Evolutionary conservation across 1,140 invertebrate genomes (phyloP).

Genomic region (Dermatophagoides farinae): DNA sequence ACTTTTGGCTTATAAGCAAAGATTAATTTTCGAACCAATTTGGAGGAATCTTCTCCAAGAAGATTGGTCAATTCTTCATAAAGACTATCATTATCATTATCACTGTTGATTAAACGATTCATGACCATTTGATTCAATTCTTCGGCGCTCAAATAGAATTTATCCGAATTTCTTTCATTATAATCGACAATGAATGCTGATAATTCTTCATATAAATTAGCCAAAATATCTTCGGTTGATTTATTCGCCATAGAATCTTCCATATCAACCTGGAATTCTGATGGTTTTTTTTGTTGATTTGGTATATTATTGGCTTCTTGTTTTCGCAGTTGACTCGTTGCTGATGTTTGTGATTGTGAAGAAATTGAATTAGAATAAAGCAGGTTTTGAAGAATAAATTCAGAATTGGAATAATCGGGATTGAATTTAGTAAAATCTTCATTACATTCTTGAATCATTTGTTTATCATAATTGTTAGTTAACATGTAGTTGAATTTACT

Average conservation of each 20-base stretch:
- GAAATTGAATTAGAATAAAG: neutral
- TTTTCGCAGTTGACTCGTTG: neutral
- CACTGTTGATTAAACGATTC: neutral
- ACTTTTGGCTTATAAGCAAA: neutral
- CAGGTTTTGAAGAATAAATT: neutral
- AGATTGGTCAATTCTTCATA: constrained; percentile 19
- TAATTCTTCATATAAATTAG: neutral
- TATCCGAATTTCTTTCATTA: neutral
- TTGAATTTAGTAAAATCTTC: neutral
- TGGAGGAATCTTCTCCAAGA: neutral
- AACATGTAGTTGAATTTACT: neutral
- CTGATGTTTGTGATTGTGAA: neutral
- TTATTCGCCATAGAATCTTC: neutral
- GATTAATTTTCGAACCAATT: constrained; percentile 7
- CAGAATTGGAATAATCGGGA: neutral
- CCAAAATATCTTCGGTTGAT: neutral
- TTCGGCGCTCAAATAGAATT: neutral
- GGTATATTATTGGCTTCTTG: neutral
- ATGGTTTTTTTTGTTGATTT: neutral
- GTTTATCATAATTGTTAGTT: neutral
- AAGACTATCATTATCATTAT: constrained; percentile 20
- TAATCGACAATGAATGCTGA: neutral
- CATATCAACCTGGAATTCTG: neutral
- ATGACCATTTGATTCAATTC: neutral
- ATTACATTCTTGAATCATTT: neutral